A percentile compares a stretch with the other conserved stretches of the same genome.
phyloP scores from a whole-genome alignment of 2,113 vertebrate genomes.

The Xiphias gladius region DNA sequence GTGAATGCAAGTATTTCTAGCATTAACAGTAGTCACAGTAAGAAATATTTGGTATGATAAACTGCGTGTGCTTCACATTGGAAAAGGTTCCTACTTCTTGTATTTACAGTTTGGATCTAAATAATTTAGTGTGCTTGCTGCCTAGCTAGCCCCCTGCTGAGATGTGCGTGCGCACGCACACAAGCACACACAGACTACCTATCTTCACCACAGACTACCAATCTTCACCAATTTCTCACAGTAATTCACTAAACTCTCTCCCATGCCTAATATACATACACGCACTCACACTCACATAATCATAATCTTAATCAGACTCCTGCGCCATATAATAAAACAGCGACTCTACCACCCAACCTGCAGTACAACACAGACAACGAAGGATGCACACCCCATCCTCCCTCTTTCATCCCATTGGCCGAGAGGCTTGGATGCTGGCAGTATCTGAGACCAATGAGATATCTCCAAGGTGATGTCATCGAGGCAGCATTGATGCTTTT shows the following conservation, averaged over 20 bases:
- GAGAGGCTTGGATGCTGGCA: conserved; percentile 73
- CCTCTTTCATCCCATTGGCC: conserved; percentile 67
- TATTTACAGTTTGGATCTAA: conserved; percentile 56
- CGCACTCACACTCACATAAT: not conserved
- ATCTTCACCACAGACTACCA: conserved; percentile 28
- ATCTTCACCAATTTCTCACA: conserved; percentile 28
- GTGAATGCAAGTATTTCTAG: not conserved
- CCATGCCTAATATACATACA: conserved; percentile 10
- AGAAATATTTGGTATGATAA: not conserved
- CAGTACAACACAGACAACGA: conserved; percentile 73
- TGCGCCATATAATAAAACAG: conserved; percentile 62
- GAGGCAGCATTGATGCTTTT: conserved; percentile 81
- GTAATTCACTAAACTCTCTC: conserved; percentile 32
- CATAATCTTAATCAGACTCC: conserved; percentile 33
- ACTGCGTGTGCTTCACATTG: conserved; percentile 5
- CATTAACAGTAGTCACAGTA: not conserved
- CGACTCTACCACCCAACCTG: conserved; percentile 68
- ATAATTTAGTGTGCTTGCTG: conserved; percentile 64
- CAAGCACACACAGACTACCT: conserved; percentile 20
- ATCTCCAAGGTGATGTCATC: conserved; percentile 86
- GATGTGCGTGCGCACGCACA: conserved; percentile 11
- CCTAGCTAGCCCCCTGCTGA: conserved; percentile 50
- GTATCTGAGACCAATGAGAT: conserved; percentile 78
- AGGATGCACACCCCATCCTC: conserved; percentile 62
- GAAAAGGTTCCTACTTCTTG: conserved; percentile 1